These are phyloP conservation scores for Meleagris gallopavo DNA, from an alignment of 2,113 vertebrate species.

Conservation along the genomic window DNA sequence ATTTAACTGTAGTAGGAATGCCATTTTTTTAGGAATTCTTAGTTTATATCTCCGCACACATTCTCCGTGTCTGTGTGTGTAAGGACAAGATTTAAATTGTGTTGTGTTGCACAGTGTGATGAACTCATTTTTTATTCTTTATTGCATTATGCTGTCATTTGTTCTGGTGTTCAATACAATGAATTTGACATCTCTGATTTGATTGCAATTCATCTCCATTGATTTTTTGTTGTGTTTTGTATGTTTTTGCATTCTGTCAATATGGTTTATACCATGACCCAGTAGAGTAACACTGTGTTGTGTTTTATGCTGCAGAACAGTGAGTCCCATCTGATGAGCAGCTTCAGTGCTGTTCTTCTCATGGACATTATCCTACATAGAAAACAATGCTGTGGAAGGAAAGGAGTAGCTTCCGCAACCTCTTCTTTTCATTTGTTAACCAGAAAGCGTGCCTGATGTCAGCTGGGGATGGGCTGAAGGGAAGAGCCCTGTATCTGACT, in stretches of 20 bases:
- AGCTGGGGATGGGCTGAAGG: not conserved
- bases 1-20: not conserved
- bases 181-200: not conserved
- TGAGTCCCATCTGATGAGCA: not conserved
- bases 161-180: not conserved
- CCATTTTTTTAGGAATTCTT: not conserved
- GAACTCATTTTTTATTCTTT: not conserved
- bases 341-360: not conserved
- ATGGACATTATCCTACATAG: not conserved
- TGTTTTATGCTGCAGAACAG: not conserved
- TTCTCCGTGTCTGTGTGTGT: not conserved
- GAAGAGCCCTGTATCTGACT: not conserved
- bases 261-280: not conserved
- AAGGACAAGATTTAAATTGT: not conserved
- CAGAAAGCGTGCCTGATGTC: not conserved
- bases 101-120: not conserved
- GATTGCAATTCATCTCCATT: not conserved
- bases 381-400: not conserved
- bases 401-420: not conserved
- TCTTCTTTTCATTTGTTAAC: not conserved
- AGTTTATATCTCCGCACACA: not conserved
- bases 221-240: not conserved
- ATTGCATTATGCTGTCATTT: not conserved
- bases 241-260: not conserved
- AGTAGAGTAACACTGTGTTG: not conserved